These are phyloP conservation scores for Coccyzus lansbergi DNA, from an alignment of 2,797 vertebrate species.

Conservation along the genomic window DNA sequence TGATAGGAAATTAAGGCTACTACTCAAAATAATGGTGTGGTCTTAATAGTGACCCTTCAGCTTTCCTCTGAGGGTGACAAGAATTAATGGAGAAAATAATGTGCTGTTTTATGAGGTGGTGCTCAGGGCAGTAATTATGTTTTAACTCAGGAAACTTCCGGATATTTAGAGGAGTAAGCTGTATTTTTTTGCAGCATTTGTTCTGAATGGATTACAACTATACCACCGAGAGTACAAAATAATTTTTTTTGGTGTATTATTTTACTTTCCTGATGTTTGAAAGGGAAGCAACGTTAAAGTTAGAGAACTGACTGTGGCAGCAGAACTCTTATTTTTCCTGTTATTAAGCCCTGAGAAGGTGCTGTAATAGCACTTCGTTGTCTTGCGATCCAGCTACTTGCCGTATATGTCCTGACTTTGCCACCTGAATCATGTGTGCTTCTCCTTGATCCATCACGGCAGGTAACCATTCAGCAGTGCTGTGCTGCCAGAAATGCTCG, in stretches of 20 bases:
- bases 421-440: constrained; percentile 29
- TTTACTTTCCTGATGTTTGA: background rate
- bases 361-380: background rate
- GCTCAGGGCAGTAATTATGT: background rate
- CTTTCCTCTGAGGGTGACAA: background rate
- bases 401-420: background rate
- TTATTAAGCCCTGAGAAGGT: background rate
- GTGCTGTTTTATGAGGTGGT: background rate
- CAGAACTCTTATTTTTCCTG: background rate
- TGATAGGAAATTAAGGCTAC: background rate
- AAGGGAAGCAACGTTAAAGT: constrained; percentile 9
- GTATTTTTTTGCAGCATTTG: background rate
- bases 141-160: background rate
- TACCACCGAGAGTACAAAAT: background rate
- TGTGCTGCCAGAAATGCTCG: constrained; percentile 78
- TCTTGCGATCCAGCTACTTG: background rate
- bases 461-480: constrained; percentile 72
- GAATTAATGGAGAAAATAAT: constrained; percentile 1
- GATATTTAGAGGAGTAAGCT: background rate
- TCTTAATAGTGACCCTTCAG: background rate
- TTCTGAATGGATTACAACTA: background rate
- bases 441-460: constrained; percentile 55
- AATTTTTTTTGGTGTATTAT: background rate
- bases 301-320: background rate
- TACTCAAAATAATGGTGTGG: background rate